Conservation (phyloP, 2,797 vertebrate genomes). For the Myotis myotis region DNA sequence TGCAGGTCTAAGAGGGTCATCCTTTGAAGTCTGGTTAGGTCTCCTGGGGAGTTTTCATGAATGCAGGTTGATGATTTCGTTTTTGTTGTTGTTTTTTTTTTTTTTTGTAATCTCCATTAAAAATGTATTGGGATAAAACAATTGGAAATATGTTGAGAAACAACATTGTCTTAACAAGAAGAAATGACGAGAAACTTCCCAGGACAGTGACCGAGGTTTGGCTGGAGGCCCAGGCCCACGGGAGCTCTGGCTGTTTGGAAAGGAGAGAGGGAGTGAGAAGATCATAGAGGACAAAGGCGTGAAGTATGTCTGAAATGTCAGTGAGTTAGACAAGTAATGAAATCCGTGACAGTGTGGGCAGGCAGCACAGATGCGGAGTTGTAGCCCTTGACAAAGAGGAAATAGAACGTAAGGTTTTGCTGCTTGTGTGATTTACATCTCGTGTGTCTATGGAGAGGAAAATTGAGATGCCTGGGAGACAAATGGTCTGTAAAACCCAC, state of each 20-base stretch:
- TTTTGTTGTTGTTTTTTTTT: not conserved
- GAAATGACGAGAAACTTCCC: not conserved
- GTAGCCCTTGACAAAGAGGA: slow-evolving; percentile 68
- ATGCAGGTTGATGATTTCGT: not conserved
- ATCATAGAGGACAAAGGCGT: slow-evolving; percentile 7
- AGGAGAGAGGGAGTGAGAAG: slow-evolving; percentile 20
- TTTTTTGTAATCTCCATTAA: not conserved
- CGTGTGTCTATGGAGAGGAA: slow-evolving; percentile 74
- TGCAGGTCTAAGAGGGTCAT: not conserved
- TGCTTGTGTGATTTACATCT: slow-evolving; percentile 76
- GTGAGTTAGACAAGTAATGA: slow-evolving; percentile 67
- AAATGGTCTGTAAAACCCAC: slow-evolving; percentile 72
- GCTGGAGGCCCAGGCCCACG: not conserved
- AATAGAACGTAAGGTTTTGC: slow-evolving; percentile 72
- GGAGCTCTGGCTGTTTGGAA: not conserved
- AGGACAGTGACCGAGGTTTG: not conserved
- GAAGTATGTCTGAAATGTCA: slow-evolving; percentile 50
- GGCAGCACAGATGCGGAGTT: slow-evolving; percentile 70
- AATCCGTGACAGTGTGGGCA: slow-evolving; percentile 40
- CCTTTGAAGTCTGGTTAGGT: not conserved
- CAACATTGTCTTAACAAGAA: not conserved
- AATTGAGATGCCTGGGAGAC: slow-evolving; percentile 76
- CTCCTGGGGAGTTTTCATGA: not conserved
- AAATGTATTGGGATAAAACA: not conserved
- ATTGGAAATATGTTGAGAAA: not conserved